These are phyloP conservation scores for Phania funesta DNA, from an alignment of 2,888 invertebrate species.

Conservation along the genomic window DNA sequence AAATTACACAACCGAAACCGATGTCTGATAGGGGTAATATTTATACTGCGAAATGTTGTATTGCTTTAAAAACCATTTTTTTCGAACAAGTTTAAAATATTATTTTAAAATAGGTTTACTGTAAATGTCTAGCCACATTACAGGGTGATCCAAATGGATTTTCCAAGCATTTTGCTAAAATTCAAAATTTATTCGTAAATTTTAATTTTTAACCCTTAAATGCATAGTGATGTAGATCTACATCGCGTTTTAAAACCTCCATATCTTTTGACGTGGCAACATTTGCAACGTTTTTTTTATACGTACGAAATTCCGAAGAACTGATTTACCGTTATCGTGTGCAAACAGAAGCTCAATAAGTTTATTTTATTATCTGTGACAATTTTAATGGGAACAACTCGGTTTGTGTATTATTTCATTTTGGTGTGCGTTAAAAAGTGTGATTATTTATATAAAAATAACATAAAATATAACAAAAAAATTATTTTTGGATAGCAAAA, in stretches of 20 bases:
- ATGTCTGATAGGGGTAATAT: no score
- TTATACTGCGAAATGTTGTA: no score
- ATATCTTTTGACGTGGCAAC: neutral
- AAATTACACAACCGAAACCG: no score
- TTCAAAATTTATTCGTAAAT: neutral
- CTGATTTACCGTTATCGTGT: neutral
- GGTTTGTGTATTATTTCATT: neutral
- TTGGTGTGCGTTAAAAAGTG: neutral
- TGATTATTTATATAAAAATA: conserved; percentile 9
- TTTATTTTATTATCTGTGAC: neutral
- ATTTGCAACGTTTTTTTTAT: neutral
- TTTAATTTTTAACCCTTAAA: conserved; percentile 12
- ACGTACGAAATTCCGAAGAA: neutral
- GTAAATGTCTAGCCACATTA: neutral
- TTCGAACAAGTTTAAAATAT: no score
- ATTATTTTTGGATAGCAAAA: conserved; percentile 10
- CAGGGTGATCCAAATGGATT: neutral
- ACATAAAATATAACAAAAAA: neutral
- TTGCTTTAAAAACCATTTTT: no score
- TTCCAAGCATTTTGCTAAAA: neutral
- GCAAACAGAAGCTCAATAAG: neutral
- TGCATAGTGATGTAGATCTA: conserved; percentile 12
- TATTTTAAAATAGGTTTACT: no score
- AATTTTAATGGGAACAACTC: neutral
- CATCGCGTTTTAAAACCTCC: neutral